These are phyloP conservation scores for Hydrozoanthus tunicans DNA, from an alignment of 64 coral and sea anemone species.

Conservation along the genomic window DNA sequence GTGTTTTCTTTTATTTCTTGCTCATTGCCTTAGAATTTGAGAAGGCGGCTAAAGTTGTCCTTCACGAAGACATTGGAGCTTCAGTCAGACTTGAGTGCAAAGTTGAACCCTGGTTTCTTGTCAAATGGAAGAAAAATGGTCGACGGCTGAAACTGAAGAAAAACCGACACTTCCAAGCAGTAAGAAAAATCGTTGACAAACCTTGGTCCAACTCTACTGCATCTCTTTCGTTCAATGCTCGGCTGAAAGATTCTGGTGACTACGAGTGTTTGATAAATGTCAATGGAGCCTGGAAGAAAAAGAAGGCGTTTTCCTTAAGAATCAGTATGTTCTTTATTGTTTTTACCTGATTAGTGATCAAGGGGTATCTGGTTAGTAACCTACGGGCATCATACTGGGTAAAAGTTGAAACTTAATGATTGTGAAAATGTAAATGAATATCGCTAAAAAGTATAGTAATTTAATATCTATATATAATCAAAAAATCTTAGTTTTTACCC, in stretches of 20 bases:
- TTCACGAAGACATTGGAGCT: neutral
- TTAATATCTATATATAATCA: too few species aligned
- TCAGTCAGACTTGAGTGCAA: conserved; percentile 12
- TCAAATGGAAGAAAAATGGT: conserved; percentile 35
- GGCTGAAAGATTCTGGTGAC: conserved; percentile 14
- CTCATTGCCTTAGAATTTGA: neutral
- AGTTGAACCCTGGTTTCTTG: conserved; percentile 29
- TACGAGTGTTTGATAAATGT: conserved; percentile 16
- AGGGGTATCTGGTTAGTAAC: neutral
- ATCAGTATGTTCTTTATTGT: conserved; percentile 12
- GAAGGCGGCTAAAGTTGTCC: neutral
- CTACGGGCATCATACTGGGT: neutral
- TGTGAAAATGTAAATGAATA: neutral
- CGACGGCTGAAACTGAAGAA: neutral
- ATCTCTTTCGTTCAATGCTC: conserved; percentile 8
- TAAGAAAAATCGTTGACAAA: neutral
- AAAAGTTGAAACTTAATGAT: neutral
- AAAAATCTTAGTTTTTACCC: too few species aligned
- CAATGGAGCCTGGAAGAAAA: conserved; percentile 15
- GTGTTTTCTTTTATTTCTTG: neutral
- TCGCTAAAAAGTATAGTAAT: too few species aligned
- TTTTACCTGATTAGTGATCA: neutral
- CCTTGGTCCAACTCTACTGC: neutral
- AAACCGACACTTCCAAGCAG: neutral
- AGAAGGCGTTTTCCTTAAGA: neutral